Evolutionary conservation across 1,140 invertebrate genomes (phyloP), one percentile per base, ranked within the genome.

Genomic region (Radopholus similis): DNA sequence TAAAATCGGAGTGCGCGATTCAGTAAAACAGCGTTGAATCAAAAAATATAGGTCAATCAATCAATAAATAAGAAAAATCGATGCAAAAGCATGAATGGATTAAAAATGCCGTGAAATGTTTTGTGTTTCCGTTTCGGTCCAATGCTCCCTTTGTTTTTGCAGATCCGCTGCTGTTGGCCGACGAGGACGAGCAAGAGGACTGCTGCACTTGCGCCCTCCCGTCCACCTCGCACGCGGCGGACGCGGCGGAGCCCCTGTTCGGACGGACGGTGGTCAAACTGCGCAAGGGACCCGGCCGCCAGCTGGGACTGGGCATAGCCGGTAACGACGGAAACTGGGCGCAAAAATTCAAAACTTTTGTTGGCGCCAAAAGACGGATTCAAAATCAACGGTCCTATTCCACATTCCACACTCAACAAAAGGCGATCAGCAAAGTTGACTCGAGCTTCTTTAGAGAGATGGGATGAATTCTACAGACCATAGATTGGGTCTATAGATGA

Each of bases 251-350:
- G 26, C 28, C 35, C 11, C 38, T 72, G 1, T 58, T 30, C 35
- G 71, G 71, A 23, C 26, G 28, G 32, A 35, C 51, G 21, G 54
- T 34, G 9, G 72, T 73, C 28, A 35, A 23, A 9, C 32, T 73
- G 13, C 30, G 40, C 38, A 49, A 51, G 11, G 49, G 51, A 18
- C 62, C 51, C 57, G 71, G 72, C 1, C 32, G 49, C 30, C 72
- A 64, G 34, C 53, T 73, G n/a, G 71, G 71, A 18, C 51, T 73
- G 28, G 71, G 71, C 58, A 73, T 73, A 56, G 72, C 71, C 23
- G 71, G 71, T 71, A 28, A 35, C 63, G 37, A 15, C 28, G 40
- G 40, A 38, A 23, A 28, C 18, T n/a, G n/a, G n/a, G n/a, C n/a
- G n/a, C n/a, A 18, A 26, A 9, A 64, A 67, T 55, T 56, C 15